A percentile compares a stretch with the other conserved stretches of the same genome.
These are phyloP conservation scores for Amiota minor DNA, from an alignment of 2,888 invertebrate species.

Conservation along the genomic window DNA sequence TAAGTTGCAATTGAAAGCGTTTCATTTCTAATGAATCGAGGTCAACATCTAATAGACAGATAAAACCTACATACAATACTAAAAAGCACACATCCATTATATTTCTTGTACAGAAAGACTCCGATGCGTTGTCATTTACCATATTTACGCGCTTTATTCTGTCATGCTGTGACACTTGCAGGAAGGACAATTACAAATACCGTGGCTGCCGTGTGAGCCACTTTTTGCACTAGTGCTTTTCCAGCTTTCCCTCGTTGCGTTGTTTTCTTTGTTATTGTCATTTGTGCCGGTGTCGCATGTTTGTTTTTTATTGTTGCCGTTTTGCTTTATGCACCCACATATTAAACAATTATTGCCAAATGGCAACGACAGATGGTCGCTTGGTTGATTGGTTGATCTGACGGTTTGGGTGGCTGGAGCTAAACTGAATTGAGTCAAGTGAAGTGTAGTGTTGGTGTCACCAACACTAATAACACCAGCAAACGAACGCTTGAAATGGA, in stretches of 20 bases:
- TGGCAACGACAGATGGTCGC: constrained; percentile 64
- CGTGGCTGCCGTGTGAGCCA: background rate
- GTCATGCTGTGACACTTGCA: constrained; percentile 14
- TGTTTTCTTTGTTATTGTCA: constrained; percentile 35
- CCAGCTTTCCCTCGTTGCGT: background rate
- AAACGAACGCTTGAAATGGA: background rate
- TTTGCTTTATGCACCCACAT: constrained; percentile 66
- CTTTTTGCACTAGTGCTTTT: background rate
- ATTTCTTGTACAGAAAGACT: too few species aligned
- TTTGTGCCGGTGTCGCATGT: constrained; percentile 37
- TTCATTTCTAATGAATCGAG: too few species aligned
- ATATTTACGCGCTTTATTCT: background rate
- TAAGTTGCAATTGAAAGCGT: too few species aligned
- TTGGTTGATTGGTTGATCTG: background rate
- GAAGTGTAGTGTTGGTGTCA: constrained; percentile 6
- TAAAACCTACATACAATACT: too few species aligned
- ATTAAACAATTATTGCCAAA: constrained; percentile 69
- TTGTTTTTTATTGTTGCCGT: constrained; percentile 58
- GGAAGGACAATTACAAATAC: constrained; percentile 4
- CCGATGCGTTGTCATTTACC: too few species aligned
- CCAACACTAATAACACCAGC: constrained; percentile 5
- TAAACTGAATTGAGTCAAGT: background rate
- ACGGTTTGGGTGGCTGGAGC: background rate
- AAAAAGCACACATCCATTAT: too few species aligned
- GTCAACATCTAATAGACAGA: too few species aligned